Conservation (phyloP, 2,888 invertebrate species). For the Diogma glabrata region DNA sequence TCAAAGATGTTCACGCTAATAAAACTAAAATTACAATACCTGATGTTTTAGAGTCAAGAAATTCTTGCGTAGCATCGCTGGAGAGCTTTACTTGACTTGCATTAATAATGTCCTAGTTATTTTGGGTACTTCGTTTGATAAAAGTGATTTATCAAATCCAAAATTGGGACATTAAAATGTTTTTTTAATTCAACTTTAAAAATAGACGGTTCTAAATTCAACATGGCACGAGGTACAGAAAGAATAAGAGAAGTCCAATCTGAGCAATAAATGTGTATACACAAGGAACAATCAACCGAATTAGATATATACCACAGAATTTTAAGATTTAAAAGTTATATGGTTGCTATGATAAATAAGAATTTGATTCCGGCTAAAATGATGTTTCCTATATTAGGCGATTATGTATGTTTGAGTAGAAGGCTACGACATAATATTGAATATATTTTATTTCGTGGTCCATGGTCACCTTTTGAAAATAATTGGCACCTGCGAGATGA, state of each 20-base stretch:
- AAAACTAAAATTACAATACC: constrained; percentile 43
- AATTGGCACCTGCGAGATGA: constrained; percentile 91
- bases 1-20: constrained; percentile 39
- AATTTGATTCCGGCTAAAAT: constrained; percentile 76
- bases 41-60: constrained; percentile 50
- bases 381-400: constrained; percentile 71
- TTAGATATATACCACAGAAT: constrained; percentile 97
- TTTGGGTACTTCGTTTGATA: constrained; percentile 66
- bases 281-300: constrained; percentile 88
- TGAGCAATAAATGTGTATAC: constrained; percentile 95
- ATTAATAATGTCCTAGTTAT: constrained; percentile 57
- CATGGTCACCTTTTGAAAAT: constrained; percentile 92
- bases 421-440: constrained; percentile 86
- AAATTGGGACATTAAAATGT: constrained; percentile 84
- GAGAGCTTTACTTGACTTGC: constrained; percentile 54
- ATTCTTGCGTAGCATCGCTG: constrained; percentile 42
- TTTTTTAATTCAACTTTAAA: constrained; percentile 80
- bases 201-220: constrained; percentile 72
- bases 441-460: constrained; percentile 87
- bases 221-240: constrained; percentile 92
- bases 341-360: constrained; percentile 97
- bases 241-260: constrained; percentile 79
- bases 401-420: constrained; percentile 76
- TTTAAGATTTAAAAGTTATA: constrained; percentile 90
- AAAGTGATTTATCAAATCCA: constrained; percentile 72